Evolutionary conservation across 2,888 invertebrate genomes (phyloP), one percentile per base, ranked within the genome.

Genomic region (Xylota segnis): DNA sequence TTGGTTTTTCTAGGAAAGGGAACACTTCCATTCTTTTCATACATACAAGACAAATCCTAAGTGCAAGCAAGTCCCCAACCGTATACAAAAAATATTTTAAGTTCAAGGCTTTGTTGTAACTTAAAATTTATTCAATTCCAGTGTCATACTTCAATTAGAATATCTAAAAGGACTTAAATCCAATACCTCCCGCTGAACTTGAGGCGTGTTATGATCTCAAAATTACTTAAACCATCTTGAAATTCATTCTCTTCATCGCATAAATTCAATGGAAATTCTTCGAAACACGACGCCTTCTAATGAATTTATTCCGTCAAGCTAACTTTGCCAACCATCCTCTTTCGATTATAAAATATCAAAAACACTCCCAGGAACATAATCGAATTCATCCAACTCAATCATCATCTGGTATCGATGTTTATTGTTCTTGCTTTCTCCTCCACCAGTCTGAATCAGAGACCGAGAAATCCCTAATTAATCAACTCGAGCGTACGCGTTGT

Each of bases 321-420:
- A 52, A 68, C 10, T 76, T 43, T 23, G 37, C n/a, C 7, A 16
- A 43, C 12, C 34, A 34, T 34, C n/a, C n/a, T 47, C 23, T 4
- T 29, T 37, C n/a, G 54, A 43, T 54, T 56, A 43, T 45, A 29
- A 70, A 56, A 40, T 70, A 27, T 56, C 68, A 29, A 65, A 72
- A 74, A 40, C 70, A 34, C 63, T 29, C 18, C 58, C 1, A 18
- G 9, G 58, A 68, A 58, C 68, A 12, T 81, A 79, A 84, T 84
- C 79, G 70, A 81, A 84, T 75, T 84, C 74, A 79, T 81, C 75
- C 75, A 70, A 56, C 77, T 75, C 74, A 75, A 81, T 75, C 65
- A 84, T 81, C 84, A 75, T 81, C 75, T 70, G 78, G 40, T 68
- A 84, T 84, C 79, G 79, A 79, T 75, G 83, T 71, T 84, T 63